Base-by-base conservation (phyloP, 2,797 vertebrate genomes). In the Fringilla coelebs region DNA sequence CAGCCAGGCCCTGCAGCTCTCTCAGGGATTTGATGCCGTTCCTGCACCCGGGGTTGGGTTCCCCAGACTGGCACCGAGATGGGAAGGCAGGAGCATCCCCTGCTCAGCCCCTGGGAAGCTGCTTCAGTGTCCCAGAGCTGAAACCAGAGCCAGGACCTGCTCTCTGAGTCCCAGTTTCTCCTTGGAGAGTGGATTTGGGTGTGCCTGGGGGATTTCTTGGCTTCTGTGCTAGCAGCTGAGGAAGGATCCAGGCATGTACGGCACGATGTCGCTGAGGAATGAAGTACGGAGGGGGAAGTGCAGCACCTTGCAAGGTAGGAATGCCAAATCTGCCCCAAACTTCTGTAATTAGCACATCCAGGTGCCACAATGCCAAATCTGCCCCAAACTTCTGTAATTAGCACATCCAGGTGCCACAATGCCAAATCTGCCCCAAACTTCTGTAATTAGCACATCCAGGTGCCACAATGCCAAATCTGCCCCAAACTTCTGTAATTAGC, bases 221-320 rank as follows among this genome's bases (percentile, higher is more conserved):
- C 48, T 55, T 4, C 76, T 43, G 38, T 48, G 77, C 36, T 48
- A 63, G 76, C 81, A 86, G 11, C 82, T 48, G 78, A 54, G 89
- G 88, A 55, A 58, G 76, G 85, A 21, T 4, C 45, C 3, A 21
- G 79, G 41, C 68, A 77, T 77, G 80, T 79, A 67, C 0, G 46
- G 96, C 79, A 85, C 77, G 0, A 95, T 97, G 97, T 95, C 94
- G 6, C 88, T 96, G 92, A 95, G 96, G 85, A 85, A 60, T 0
- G 96, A 97, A 38, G 93, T 51, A 49, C 97, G 66, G 91, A 87
- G 73, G 17, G 54, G 94, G 38, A 96, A 78, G 70, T 76, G 65
- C 93, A 93, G 85, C 63, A 36, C 13, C 65, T 70, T 45, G 13
- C 88, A 93, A 98, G 98, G 98, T 98, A 98, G 88, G 97, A 86